Conservation (phyloP, 1,140 invertebrate species). For the Neodiprion pinetum region DNA sequence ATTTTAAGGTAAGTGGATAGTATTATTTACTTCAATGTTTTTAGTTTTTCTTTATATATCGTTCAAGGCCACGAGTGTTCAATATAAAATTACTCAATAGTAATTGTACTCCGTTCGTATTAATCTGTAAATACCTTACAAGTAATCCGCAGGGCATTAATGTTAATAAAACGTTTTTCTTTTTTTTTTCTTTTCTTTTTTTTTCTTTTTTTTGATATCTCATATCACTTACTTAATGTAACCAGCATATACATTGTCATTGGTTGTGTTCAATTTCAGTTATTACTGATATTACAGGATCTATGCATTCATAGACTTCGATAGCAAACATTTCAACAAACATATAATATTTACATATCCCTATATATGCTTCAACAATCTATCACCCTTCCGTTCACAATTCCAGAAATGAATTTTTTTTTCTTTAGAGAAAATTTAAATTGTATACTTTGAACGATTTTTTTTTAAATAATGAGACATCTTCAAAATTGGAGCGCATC, state of each 20-base stretch:
- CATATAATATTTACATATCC: too few relatives aligned
- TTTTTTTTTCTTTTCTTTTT: background rate
- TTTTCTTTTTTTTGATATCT: background rate
- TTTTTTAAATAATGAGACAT: too few relatives aligned
- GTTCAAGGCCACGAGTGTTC: slow-evolving; percentile 54
- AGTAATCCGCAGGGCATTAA: background rate
- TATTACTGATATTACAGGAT: background rate
- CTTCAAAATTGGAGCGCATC: too few relatives aligned
- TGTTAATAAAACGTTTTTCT: background rate
- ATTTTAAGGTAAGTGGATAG: background rate
- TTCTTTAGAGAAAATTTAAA: too few relatives aligned
- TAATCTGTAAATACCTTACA: slow-evolving; percentile 6
- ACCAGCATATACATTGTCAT: background rate
- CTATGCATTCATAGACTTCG: too few relatives aligned
- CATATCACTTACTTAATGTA: background rate
- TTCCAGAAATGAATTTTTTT: too few relatives aligned
- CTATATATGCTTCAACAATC: too few relatives aligned
- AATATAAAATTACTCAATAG: slow-evolving; percentile 54
- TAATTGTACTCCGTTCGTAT: slow-evolving; percentile 15
- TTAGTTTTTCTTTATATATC: background rate
- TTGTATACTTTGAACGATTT: too few relatives aligned
- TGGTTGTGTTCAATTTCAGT: background rate
- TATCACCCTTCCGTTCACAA: too few relatives aligned
- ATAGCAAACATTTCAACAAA: too few relatives aligned
- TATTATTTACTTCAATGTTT: background rate